Evolutionary conservation across 2,888 invertebrate species (phyloP), one percentile per base, ranked within the genome.

Genomic region (Osedax fenrisi): DNA sequence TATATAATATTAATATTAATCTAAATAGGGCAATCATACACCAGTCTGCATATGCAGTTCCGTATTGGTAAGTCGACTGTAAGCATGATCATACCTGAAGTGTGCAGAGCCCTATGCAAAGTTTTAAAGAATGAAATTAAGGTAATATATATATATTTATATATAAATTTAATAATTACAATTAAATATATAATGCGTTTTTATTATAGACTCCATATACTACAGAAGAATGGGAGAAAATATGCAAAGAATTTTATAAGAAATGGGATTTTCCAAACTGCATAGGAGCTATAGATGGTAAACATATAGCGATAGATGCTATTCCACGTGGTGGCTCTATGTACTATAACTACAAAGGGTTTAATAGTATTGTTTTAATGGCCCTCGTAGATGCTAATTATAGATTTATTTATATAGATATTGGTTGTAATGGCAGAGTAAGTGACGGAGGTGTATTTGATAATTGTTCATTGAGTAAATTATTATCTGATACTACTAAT

Each of bases 371-470:
- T 5, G 75, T 76, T n/a, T 23, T 76, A 27, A n/a, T 76, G 26
- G 76, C 75, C n/a, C 13, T 76, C 17, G 75, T 76, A 3, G 75
- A 76, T 24, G 75, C 72, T 21, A 59, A 76, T 27, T 72, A 76
- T 27, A 23, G n/a, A 13, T 21, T 64, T 25, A 64, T 25, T 24
- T 64, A 64, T n/a, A 75, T 78, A 5, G 74, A 77, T 70, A 75
- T 78, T 21, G 78, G 78, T 21, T 67, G 75, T n/a, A 64, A 75
- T 25, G 78, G 78, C 1, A 41, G 77, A 21, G 69, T 68, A 17
- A 66, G 73, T 26, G 78, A 78, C 70, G 75, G 71, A 56, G 78
- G 78, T n/a, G 76, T 78, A 2, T 77, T 76, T 25, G n/a, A 25
- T 5, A 27, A 70, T 17, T 78, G 70, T 0, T 27, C n/a, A n/a